A percentile compares a stretch with the other conserved stretches of the same genome.
These are phyloP conservation scores for Nematolebias whitei DNA, from an alignment of 2,113 vertebrate species.

Conservation along the genomic window DNA sequence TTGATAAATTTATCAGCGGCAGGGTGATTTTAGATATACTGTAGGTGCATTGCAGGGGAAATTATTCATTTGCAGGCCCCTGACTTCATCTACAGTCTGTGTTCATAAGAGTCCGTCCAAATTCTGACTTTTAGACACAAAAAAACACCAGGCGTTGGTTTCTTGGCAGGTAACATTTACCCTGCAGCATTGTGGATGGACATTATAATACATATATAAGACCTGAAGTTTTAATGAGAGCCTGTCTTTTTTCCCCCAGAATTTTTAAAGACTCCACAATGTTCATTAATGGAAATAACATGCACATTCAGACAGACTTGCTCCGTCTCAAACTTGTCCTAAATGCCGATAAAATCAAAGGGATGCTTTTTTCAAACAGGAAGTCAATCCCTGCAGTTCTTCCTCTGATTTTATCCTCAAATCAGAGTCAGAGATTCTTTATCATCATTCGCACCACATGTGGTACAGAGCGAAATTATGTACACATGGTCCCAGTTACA, in stretches of 20 bases:
- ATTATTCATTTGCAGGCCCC: constrained; percentile 49
- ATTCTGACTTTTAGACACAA: constrained; percentile 14
- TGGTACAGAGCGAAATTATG: too few species aligned
- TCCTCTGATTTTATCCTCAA: too few species aligned
- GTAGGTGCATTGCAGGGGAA: constrained; percentile 20
- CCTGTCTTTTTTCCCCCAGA: constrained; percentile 7
- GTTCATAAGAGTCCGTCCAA: constrained; percentile 31
- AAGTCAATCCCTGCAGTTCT: too few species aligned
- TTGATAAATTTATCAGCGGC: constrained; percentile 49
- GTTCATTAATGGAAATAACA: too few species aligned
- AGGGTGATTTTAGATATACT: constrained; percentile 44
- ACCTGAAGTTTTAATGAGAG: constrained; percentile 16
- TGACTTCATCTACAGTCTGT: constrained; percentile 29
- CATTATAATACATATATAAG: constrained; percentile 21
- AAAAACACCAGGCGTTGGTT: constrained; percentile 45
- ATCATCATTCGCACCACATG: too few species aligned
- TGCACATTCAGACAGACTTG: too few species aligned
- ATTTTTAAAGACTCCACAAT: constrained; percentile 7
- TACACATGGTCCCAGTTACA: too few species aligned
- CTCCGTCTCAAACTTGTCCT: too few species aligned
- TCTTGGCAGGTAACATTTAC: constrained; percentile 52
- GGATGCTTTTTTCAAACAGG: too few species aligned
- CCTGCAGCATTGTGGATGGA: constrained; percentile 38
- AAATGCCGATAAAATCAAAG: too few species aligned
- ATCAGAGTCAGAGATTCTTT: too few species aligned